Conservation (phyloP, 2,797 vertebrate genomes). For the Discoglossus pictus region DNA sequence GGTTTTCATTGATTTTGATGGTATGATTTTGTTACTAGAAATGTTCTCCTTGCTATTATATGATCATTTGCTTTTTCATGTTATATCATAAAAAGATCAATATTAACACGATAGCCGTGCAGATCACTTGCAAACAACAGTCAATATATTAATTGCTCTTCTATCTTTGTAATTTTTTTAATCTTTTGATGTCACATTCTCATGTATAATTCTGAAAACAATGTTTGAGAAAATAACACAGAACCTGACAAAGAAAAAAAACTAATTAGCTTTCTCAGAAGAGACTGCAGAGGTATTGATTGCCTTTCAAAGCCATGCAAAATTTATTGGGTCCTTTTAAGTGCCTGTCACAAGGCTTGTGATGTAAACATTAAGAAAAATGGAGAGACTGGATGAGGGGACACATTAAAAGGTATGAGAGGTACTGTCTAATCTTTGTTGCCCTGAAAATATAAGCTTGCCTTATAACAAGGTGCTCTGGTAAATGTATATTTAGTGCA, state of each 20-base stretch:
- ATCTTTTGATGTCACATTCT: neutral
- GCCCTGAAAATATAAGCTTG: neutral
- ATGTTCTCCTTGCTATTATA: no score
- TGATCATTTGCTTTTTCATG: no score
- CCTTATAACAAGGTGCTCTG: no score
- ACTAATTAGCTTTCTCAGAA: constrained; percentile 40
- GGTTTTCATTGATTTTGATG: no score
- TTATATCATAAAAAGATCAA: no score
- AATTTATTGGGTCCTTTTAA: constrained; percentile 46
- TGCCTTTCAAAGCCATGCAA: constrained; percentile 44
- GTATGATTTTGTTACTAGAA: no score
- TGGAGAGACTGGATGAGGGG: neutral
- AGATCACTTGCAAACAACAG: no score
- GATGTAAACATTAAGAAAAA: constrained; percentile 35
- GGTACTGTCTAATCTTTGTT: no score
- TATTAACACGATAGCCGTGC: no score
- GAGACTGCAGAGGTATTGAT: constrained; percentile 41
- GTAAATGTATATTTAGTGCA: neutral
- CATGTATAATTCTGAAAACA: constrained; percentile 7
- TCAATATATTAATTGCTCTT: no score
- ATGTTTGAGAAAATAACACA: constrained; percentile 15
- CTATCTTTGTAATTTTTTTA: no score
- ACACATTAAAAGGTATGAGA: neutral
- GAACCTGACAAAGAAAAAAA: constrained; percentile 23
- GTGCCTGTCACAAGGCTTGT: constrained; percentile 35